Evolutionary conservation across 1,140 invertebrate genomes (phyloP).

Genomic region (Musca domestica): DNA sequence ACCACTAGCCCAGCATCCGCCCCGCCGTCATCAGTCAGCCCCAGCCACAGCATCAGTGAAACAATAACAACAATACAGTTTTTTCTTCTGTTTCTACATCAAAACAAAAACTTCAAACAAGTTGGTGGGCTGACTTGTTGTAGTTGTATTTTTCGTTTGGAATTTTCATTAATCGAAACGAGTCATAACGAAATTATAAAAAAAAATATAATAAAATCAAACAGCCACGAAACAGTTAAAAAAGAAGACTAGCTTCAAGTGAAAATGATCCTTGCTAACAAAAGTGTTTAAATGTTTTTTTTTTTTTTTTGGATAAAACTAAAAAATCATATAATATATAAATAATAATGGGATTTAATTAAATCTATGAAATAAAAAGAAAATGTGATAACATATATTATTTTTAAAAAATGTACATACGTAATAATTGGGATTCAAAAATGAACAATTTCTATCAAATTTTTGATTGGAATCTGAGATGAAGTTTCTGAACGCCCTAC

Average conservation of each 20-base stretch:
- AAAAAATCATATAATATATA: not conserved
- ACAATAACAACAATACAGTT: not conserved
- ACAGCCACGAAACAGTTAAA: not conserved
- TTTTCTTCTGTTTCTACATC: not conserved
- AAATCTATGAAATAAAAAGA: not conserved
- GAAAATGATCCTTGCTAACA: not conserved
- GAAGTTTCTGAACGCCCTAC: no score
- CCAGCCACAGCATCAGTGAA: not conserved
- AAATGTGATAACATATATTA: not conserved
- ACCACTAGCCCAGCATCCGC: not conserved
- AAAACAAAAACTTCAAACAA: not conserved
- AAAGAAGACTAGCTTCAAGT: not conserved
- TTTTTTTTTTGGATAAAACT: not conserved
- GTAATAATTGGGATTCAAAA: no score
- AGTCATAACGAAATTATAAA: no score
- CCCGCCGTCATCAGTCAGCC: not conserved
- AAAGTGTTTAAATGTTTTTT: constrained; percentile 5
- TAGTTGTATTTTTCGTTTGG: no score
- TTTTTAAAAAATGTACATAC: no score
- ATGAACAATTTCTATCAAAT: no score
- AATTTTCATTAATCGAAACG: no score
- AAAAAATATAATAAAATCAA: not conserved
- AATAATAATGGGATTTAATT: not conserved
- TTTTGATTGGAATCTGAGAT: no score
- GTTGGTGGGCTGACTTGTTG: not conserved